A percentile compares a stretch with the other conserved stretches of the same genome.
phyloP scores from a whole-genome alignment of 2,888 invertebrate species.

The Carpatolechia fugitivella region DNA sequence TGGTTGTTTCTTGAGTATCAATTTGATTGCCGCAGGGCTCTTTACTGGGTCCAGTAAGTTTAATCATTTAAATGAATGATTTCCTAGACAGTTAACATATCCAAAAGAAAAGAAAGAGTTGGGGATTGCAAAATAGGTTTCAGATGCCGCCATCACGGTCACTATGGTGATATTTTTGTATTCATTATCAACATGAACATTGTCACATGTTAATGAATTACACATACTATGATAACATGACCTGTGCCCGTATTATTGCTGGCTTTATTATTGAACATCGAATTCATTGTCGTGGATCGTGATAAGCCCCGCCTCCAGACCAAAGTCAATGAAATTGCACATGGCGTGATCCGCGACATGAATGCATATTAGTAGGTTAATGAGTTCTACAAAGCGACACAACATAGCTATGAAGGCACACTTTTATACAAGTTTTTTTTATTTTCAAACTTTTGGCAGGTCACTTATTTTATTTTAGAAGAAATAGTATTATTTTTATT shows the following conservation, averaged over 20 bases:
- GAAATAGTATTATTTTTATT: too few relatives aligned
- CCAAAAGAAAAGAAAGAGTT: too few relatives aligned
- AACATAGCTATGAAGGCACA: too few relatives aligned
- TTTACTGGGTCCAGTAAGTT: neutral
- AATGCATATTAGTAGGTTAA: neutral
- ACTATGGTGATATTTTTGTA: too few relatives aligned
- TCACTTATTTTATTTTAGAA: too few relatives aligned
- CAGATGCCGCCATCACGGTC: too few relatives aligned
- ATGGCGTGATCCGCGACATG: neutral
- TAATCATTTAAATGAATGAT: neutral
- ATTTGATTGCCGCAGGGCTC: neutral
- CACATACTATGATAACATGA: neutral
- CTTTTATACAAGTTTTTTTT: too few relatives aligned
- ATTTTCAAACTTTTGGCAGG: too few relatives aligned
- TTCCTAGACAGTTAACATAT: neutral
- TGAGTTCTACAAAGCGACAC: neutral
- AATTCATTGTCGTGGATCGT: conserved; percentile 5
- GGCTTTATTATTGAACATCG: neutral
- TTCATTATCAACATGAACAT: neutral
- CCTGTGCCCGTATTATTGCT: conserved; percentile 1
- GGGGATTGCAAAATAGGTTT: too few relatives aligned
- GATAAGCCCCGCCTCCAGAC: neutral
- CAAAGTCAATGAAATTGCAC: neutral
- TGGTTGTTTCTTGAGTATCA: neutral
- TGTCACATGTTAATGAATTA: neutral